phyloP scores from a whole-genome alignment of 2,888 invertebrate genomes.

The Metacarcinus magister region DNA sequence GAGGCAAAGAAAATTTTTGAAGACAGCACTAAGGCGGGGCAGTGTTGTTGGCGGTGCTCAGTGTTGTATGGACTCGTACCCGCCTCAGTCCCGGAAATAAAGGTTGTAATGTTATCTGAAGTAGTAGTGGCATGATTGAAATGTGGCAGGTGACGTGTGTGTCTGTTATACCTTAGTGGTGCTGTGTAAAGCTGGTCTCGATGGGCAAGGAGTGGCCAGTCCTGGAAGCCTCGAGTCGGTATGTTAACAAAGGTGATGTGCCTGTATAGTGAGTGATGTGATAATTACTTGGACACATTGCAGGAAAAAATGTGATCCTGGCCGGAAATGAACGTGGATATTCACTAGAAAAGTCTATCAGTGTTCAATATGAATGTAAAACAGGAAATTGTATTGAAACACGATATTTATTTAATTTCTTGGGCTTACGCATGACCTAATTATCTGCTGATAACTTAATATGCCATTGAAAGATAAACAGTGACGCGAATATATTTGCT shows the following conservation, averaged over 20 bases:
- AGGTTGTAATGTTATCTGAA: neutral
- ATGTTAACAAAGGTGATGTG: neutral
- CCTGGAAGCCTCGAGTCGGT: neutral
- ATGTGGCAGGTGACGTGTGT: neutral
- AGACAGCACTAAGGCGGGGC: neutral
- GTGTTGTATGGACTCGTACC: neutral
- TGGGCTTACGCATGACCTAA: neutral
- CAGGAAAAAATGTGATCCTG: neutral
- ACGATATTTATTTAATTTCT: neutral
- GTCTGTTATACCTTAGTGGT: neutral
- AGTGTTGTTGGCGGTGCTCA: neutral
- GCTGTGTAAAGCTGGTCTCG: neutral
- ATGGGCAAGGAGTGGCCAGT: neutral
- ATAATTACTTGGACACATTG: neutral
- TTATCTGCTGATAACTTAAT: neutral
- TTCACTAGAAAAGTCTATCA: neutral
- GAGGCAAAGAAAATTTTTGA: neutral
- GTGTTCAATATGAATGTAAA: neutral
- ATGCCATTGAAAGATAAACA: neutral
- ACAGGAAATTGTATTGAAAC: neutral
- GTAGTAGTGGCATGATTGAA: neutral
- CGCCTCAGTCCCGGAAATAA: neutral
- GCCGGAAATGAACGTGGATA: neutral
- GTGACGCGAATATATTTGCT: neutral
- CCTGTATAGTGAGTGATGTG: conserved; percentile 11